Percentiles rank a stretch among this genome's conserved stretches.
phyloP scores from a whole-genome alignment of 2,113 vertebrate species.

The Xiphophorus couchianus region DNA sequence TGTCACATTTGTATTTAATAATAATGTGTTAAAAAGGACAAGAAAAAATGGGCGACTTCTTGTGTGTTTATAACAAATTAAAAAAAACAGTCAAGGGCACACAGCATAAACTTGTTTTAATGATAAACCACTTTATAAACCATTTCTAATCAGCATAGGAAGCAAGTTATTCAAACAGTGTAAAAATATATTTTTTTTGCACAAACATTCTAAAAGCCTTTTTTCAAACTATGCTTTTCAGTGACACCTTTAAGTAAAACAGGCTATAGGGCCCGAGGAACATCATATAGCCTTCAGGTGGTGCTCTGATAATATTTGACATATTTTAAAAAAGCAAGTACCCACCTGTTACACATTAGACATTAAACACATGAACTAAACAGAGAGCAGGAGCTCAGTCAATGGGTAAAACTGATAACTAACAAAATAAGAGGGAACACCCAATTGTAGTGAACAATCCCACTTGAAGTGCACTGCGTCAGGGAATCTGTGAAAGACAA shows the following conservation, averaged over 20 bases:
- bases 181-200: not conserved
- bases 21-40: too few relatives aligned
- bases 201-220: not conserved
- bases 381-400: not conserved
- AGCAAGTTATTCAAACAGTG: not conserved
- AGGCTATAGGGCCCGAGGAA: not conserved
- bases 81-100: not conserved
- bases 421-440: conserved; percentile 39
- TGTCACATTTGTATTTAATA: too few relatives aligned
- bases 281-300: not conserved
- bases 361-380: not conserved
- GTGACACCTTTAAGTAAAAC: not conserved
- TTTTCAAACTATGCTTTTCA: not conserved
- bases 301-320: not conserved
- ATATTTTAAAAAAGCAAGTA: not conserved
- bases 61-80: not conserved
- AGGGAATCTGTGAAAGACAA: conserved; percentile 44
- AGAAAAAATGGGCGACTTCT: not conserved
- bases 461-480: conserved; percentile 34
- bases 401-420: conserved; percentile 19
- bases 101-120: not conserved
- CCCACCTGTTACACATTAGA: not conserved
- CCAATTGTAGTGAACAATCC: conserved; percentile 19
- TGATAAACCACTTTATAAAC: not conserved
- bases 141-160: not conserved